phyloP scores from a whole-genome alignment of 2,113 vertebrate genomes.

The Neolamprologus modestus region DNA sequence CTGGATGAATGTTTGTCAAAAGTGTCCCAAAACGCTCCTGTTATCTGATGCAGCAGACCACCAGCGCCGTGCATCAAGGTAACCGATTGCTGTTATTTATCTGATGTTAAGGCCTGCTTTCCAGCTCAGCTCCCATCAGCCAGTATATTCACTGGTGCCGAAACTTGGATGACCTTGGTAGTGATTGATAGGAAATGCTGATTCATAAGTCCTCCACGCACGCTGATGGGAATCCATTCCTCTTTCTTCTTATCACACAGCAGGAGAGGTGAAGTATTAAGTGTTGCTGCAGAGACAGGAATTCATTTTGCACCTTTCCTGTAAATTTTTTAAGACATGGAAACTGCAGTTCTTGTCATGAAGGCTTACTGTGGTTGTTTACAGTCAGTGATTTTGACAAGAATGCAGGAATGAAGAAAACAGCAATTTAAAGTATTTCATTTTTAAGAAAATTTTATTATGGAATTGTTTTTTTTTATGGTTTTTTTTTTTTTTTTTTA shows the following conservation, averaged over 20 bases:
- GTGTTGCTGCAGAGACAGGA: not conserved
- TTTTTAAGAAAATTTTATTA: not conserved
- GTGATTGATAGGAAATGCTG: slow-evolving; percentile 54
- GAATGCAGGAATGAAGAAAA: not conserved
- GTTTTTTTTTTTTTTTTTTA: too few relatives aligned
- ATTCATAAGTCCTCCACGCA: slow-evolving; percentile 1
- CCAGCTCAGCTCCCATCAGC: slow-evolving; percentile 5
- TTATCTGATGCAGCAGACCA: not conserved
- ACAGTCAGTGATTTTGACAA: not conserved
- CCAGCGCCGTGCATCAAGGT: slow-evolving; percentile 27
- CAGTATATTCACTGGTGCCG: not conserved
- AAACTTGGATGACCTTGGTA: slow-evolving; percentile 41
- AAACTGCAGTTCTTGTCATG: not conserved
- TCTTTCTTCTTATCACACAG: slow-evolving; percentile 22
- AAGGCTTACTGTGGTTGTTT: not conserved
- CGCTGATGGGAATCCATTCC: not conserved
- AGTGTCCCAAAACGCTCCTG: not conserved
- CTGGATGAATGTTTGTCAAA: not conserved
- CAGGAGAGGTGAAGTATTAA: slow-evolving; percentile 2
- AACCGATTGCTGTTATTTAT: slow-evolving; percentile 44
- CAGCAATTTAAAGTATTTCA: not conserved
- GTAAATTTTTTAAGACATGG: not conserved
- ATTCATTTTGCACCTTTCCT: not conserved
- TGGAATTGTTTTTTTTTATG: not conserved
- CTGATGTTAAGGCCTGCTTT: not conserved